A percentile compares a stretch with the other conserved stretches of the same genome.
These are phyloP conservation scores for Temnothorax longispinosus DNA, from an alignment of 1,140 invertebrate species.

Conservation along the genomic window DNA sequence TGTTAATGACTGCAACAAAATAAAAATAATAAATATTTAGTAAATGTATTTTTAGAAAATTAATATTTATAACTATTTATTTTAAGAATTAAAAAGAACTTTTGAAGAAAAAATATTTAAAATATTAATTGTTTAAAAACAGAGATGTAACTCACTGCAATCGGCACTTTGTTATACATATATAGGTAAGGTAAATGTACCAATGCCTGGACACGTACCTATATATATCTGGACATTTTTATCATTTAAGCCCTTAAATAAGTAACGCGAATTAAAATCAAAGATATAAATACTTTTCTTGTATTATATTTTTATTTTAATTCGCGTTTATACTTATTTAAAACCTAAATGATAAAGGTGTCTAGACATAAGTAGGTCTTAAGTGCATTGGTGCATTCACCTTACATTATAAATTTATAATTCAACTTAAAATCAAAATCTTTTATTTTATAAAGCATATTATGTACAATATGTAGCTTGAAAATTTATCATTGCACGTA, in stretches of 20 bases:
- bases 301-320: too few relatives aligned
- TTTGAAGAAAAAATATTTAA: not conserved
- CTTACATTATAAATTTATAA: conserved; percentile 1
- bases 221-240: too few relatives aligned
- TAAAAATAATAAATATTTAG: not conserved
- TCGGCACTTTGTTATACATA: not conserved
- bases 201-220: too few relatives aligned
- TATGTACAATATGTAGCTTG: not conserved
- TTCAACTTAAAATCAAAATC: not conserved
- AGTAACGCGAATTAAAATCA: too few relatives aligned
- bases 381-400: too few relatives aligned
- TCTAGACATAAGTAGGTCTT: too few relatives aligned
- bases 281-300: too few relatives aligned
- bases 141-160: not conserved
- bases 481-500: not conserved
- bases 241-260: too few relatives aligned
- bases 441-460: not conserved
- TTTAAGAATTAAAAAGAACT: not conserved
- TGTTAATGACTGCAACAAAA: not conserved
- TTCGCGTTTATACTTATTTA: too few relatives aligned
- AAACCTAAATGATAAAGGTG: too few relatives aligned
- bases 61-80: not conserved
- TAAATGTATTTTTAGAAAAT: not conserved
- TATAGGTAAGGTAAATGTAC: too few relatives aligned
- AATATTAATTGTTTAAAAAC: not conserved